phyloP scores from a whole-genome alignment of 2,888 invertebrate genomes.

The Ormyrus thymus region DNA sequence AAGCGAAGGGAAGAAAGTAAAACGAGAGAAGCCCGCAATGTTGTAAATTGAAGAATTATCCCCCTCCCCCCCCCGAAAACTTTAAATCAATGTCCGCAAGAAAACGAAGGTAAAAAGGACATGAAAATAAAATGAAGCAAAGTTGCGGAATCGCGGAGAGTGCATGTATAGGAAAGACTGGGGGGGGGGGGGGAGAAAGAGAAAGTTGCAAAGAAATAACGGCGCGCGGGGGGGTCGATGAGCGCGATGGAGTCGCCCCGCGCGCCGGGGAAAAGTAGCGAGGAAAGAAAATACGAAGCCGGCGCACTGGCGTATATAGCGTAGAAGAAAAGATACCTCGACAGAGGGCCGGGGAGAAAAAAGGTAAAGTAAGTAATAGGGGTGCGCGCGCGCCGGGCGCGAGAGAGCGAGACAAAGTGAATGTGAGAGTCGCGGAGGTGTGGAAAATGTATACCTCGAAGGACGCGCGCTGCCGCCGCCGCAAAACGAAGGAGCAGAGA shows the following conservation, averaged over 20 bases:
- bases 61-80: too few species aligned
- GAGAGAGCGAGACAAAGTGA: conserved; percentile 36
- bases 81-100: neutral
- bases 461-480: neutral
- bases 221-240: conserved; percentile 39
- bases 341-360: too few species aligned
- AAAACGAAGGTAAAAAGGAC: neutral
- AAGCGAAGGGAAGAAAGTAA: too few species aligned
- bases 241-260: neutral
- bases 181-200: conserved; percentile 5
- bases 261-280: neutral
- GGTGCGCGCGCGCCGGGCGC: too few species aligned
- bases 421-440: conserved; percentile 29
- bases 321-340: conserved; percentile 12
- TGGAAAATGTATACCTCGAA: conserved; percentile 38
- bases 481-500: neutral
- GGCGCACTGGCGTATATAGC: neutral
- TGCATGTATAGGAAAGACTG: neutral
- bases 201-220: conserved; percentile 51
- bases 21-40: neutral
- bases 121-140: conserved; percentile 17
- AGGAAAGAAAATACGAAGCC: neutral
- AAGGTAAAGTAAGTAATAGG: neutral
- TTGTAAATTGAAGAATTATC: neutral
- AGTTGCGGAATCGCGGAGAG: neutral